phyloP scores from a whole-genome alignment of 2,888 invertebrate species.

The Leptinotarsa tumamoca region DNA sequence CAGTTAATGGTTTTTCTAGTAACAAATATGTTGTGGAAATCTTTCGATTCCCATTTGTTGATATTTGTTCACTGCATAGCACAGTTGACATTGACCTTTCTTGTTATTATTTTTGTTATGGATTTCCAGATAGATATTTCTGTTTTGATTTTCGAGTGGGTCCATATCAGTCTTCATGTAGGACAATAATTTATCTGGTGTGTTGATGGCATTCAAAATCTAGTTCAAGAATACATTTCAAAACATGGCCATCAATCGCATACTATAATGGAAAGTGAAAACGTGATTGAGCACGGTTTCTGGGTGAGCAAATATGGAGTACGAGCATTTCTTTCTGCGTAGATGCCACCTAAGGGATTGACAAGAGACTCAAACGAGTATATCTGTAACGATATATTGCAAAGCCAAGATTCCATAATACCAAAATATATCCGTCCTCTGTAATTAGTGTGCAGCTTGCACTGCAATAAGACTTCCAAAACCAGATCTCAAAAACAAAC shows the following conservation, averaged over 20 bases:
- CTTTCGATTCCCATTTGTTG: neutral
- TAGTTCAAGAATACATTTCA: neutral
- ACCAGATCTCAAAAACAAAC: too few relatives aligned
- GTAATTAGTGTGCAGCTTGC: too few relatives aligned
- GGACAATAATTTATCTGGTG: neutral
- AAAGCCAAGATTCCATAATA: too few relatives aligned
- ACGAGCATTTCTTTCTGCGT: too few relatives aligned
- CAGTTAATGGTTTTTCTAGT: neutral
- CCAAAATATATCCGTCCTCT: too few relatives aligned
- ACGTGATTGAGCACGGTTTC: neutral
- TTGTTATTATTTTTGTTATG: neutral
- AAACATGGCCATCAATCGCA: neutral
- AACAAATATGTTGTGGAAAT: neutral
- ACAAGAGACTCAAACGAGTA: too few relatives aligned
- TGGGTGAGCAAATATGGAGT: neutral
- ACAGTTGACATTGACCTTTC: slow-evolving; percentile 24
- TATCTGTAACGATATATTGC: too few relatives aligned
- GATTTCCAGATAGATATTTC: neutral
- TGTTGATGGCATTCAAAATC: neutral
- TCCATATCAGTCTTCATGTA: neutral
- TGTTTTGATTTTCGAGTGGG: neutral
- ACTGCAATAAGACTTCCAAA: too few relatives aligned
- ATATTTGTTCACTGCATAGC: neutral
- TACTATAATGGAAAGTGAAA: neutral
- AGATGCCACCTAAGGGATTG: too few relatives aligned